A percentile compares a stretch with the other conserved stretches of the same genome.
Evolutionary conservation across 2,113 vertebrate species (phyloP).

Genomic region (Anas platyrhynchos): DNA sequence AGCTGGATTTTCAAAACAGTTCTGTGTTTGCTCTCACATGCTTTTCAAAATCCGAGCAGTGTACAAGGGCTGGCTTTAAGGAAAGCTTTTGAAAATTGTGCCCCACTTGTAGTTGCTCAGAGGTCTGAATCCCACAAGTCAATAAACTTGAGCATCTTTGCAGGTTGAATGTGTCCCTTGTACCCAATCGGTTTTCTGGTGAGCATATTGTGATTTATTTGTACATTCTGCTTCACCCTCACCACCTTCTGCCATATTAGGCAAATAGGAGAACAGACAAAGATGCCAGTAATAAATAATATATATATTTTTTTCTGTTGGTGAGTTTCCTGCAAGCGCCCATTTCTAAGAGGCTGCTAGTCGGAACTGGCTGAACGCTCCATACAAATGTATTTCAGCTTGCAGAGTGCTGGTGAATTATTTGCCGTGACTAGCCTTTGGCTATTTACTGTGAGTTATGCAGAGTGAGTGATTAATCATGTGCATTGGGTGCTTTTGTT

Average conservation of each 20-base stretch:
- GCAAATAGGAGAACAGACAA: not conserved
- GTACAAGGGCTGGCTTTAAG: not conserved
- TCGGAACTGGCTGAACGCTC: not conserved
- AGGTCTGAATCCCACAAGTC: not conserved
- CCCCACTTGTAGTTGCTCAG: not conserved
- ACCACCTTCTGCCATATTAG: not conserved
- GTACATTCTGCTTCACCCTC: not conserved
- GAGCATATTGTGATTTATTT: rapidly evolving
- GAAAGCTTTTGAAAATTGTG: not conserved
- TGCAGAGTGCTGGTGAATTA: not conserved
- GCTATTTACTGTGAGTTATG: not conserved
- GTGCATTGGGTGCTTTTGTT: not conserved
- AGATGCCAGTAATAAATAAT: not conserved
- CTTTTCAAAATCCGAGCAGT: not conserved
- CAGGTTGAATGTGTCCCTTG: not conserved
- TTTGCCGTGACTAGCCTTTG: constrained; percentile 9
- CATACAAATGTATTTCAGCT: not conserved
- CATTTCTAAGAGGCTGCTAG: not conserved
- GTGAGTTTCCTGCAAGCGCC: not conserved
- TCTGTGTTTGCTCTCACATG: rapidly evolving
- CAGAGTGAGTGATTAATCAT: not conserved
- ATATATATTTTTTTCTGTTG: not conserved
- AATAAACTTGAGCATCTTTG: not conserved
- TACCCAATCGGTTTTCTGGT: not conserved
- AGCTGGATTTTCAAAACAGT: not conserved